A percentile compares a stretch with the other conserved stretches of the same genome.
These are phyloP conservation scores for Aurelia sp. DNA, from an alignment of 30 jellyfish, hydroid and myxozoan genomes.

Conservation along the genomic window DNA sequence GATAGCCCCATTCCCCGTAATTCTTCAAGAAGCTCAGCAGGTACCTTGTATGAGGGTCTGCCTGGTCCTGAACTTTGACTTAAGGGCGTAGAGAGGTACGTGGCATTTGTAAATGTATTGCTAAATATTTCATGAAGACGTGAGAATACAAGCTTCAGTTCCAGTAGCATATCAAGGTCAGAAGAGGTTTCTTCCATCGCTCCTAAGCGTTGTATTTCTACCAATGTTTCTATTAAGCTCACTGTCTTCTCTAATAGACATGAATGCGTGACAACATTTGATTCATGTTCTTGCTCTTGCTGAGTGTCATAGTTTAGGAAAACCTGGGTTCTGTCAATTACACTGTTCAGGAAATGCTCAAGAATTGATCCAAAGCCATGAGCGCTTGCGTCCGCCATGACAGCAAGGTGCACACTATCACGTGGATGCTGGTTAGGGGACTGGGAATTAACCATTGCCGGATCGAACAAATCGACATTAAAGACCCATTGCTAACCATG, in stretches of 20 bases:
- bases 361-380: slow-evolving; percentile 3
- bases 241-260: not conserved
- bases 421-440: not conserved
- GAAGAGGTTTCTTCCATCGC: too few species aligned
- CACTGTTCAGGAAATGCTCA: not conserved
- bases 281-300: not conserved
- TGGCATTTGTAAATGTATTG: too few species aligned
- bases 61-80: slow-evolving; percentile 17
- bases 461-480: not conserved
- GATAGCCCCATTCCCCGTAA: slow-evolving; percentile 24
- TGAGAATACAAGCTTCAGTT: too few species aligned
- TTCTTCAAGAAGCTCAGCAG: slow-evolving; percentile 17
- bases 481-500: too few species aligned
- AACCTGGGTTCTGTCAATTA: not conserved
- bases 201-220: not conserved
- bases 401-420: too few species aligned
- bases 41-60: slow-evolving; percentile 16
- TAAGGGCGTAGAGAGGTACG: too few species aligned
- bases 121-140: too few species aligned
- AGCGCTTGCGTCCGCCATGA: not conserved
- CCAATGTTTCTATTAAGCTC: not conserved
- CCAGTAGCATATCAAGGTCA: too few species aligned
- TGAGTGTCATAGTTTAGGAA: not conserved
- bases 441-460: not conserved
- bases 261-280: not conserved